Base-by-base conservation (phyloP, 2,888 invertebrate species). In the Rhogogaster chlorosoma region DNA sequence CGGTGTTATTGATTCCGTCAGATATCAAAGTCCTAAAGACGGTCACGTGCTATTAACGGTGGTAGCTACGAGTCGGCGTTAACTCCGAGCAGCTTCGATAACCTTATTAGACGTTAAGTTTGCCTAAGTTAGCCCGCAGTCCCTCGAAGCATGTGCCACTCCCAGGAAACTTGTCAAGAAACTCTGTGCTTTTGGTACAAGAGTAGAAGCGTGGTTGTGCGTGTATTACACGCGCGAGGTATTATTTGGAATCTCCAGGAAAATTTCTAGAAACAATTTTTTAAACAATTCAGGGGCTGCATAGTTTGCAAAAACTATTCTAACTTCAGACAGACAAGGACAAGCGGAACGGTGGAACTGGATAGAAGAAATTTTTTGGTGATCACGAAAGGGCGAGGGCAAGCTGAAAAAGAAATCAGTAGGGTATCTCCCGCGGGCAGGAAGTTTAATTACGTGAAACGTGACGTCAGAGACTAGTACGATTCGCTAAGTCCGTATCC, bases 381-480 rank as follows among this genome's bases (percentile, higher is more conserved):
- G 32, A 61, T 80, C 57, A 61, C 22, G 36, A 61, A 38, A 80
- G 26, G 45, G 75, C 4, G 75, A n/a, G 32, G 75, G 12, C 10
- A 15, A 61, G 57, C 38, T 22, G 22, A n/a, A 73, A 61, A 29
- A 80, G 80, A 77, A 77, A 77, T 53, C n/a, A 77, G 80, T 57
- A 22, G 57, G 61, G 18, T 29, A 61, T 80, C 45, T 82, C 88
- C 87, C 88, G 86, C 87, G 86, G 88, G 86, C 88, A 86, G 88
- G 87, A 91, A 92, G 91, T 91, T 91, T 91, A 91, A 91, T 91
- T 92, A 92, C 90, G 89, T 87, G 87, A 89, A 89, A 88, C 89
- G 89, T 88, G 90, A 89, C 88, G 89, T 61, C 61, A 80, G 80
- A 80, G 22, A 36, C 10, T 49, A 38, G 22, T 38, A 36, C 9